Conservation (phyloP, 2,888 invertebrate genomes). For the Ethmia dodecea region DNA sequence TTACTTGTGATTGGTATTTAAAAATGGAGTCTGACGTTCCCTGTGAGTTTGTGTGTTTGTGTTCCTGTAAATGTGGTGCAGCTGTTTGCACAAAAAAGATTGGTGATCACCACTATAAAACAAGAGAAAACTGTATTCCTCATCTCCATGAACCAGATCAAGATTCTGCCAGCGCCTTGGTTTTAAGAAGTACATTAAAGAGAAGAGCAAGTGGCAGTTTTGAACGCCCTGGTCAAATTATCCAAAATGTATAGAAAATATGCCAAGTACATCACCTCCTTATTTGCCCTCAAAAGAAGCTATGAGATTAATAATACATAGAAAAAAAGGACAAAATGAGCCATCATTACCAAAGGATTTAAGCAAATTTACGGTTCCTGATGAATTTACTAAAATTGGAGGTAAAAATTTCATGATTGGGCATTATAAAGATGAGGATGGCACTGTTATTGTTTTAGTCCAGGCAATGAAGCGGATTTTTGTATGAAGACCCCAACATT, state of each 20-base stretch:
- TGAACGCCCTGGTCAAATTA: constrained; percentile 3
- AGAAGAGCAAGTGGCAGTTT: constrained; percentile 4
- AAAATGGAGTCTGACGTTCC: no score
- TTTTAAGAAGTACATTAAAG: constrained; percentile 2
- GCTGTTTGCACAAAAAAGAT: constrained; percentile 1
- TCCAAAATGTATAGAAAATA: constrained; percentile 2
- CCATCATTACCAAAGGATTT: constrained; percentile 5
- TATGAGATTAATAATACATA: constrained; percentile 2
- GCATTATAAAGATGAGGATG: constrained; percentile 2
- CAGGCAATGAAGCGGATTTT: no score
- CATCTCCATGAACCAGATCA: constrained; percentile 7
- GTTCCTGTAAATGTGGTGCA: no score
- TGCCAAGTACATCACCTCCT: constrained; percentile 4
- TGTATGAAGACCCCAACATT: no score
- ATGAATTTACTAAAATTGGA: no score
- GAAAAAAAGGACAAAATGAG: constrained; percentile 2
- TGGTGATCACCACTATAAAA: constrained; percentile 3
- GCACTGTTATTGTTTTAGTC: constrained; percentile 3
- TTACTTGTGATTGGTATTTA: no score
- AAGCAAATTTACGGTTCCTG: constrained; percentile 5
- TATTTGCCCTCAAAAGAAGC: constrained; percentile 4
- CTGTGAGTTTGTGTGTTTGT: no score
- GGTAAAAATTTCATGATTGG: no score
- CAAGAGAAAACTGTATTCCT: constrained; percentile 1
- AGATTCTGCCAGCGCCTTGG: neutral